Conservation (phyloP, 2,113 vertebrate genomes). For the Nannospalax galili region DNA sequence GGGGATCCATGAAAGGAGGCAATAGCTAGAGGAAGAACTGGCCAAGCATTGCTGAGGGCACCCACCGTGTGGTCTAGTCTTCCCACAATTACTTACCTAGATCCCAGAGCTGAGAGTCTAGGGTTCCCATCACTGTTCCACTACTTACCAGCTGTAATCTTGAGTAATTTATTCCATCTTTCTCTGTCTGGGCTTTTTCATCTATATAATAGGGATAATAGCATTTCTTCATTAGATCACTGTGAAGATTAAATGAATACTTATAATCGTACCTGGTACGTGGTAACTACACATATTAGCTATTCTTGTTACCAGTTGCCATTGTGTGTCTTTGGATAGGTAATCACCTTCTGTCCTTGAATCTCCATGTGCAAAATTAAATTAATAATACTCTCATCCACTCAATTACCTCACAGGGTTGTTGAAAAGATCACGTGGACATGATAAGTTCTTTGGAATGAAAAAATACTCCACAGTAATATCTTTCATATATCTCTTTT, state of each 20-base stretch:
- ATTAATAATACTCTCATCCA: conserved; percentile 59
- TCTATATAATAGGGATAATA: background rate
- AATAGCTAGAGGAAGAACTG: background rate
- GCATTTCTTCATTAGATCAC: background rate
- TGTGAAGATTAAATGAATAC: conserved; percentile 45
- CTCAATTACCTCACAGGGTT: background rate
- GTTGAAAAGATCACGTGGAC: conserved; percentile 52
- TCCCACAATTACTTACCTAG: background rate
- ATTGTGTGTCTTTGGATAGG: background rate
- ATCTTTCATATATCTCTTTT: conserved; percentile 19
- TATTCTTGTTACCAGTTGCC: background rate
- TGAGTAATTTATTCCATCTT: conserved; percentile 8
- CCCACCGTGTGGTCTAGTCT: background rate
- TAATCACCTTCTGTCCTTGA: conserved; percentile 26
- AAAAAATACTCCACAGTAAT: conserved; percentile 24
- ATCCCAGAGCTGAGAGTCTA: background rate
- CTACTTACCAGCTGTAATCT: background rate
- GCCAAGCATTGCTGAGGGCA: background rate
- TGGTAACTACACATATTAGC: background rate
- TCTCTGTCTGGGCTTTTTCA: conserved; percentile 10
- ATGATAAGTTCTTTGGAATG: conserved; percentile 47
- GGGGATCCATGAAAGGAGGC: background rate
- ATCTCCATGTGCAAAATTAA: conserved; percentile 46
- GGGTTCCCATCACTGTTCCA: background rate
- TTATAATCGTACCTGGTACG: background rate